A percentile compares a stretch with the other conserved stretches of the same genome.
Evolutionary conservation across 2,888 invertebrate species (phyloP).

Genomic region (Lobophora halterata): DNA sequence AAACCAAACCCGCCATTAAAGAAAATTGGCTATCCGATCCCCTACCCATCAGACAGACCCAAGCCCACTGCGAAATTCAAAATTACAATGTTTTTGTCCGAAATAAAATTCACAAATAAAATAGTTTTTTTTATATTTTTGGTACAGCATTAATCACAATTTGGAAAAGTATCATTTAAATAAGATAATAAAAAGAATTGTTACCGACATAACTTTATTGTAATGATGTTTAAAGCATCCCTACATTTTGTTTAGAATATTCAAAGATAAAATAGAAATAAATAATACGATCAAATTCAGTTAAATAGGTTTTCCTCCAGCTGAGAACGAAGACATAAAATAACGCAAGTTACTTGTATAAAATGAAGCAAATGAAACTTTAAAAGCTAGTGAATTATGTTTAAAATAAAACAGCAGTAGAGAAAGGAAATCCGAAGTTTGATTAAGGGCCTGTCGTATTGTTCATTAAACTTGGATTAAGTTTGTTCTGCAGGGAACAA

Average conservation of each 20-base stretch:
- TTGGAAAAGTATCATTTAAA: no score
- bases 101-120: constrained; percentile 7
- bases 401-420: constrained; percentile 32
- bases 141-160: constrained; percentile 3
- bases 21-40: constrained; percentile 70
- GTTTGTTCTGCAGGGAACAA: constrained; percentile 79
- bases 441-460: constrained; percentile 81
- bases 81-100: constrained; percentile 41
- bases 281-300: constrained; percentile 75
- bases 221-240: constrained; percentile 24
- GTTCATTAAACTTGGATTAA: constrained; percentile 82
- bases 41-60: constrained; percentile 41
- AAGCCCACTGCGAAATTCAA: constrained; percentile 49
- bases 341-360: constrained; percentile 29
- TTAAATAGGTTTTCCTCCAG: constrained; percentile 76
- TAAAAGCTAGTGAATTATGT: constrained; percentile 34
- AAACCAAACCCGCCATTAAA: constrained; percentile 75
- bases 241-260: constrained; percentile 40
- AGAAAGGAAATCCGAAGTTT: constrained; percentile 75
- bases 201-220: no score
- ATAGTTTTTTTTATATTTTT: constrained; percentile 11
- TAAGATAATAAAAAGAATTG: no score
- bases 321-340: constrained; percentile 36
- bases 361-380: constrained; percentile 35
- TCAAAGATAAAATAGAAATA: constrained; percentile 66